These are phyloP conservation scores for Rana temporaria DNA, from an alignment of 2,113 vertebrate genomes.

Conservation along the genomic window DNA sequence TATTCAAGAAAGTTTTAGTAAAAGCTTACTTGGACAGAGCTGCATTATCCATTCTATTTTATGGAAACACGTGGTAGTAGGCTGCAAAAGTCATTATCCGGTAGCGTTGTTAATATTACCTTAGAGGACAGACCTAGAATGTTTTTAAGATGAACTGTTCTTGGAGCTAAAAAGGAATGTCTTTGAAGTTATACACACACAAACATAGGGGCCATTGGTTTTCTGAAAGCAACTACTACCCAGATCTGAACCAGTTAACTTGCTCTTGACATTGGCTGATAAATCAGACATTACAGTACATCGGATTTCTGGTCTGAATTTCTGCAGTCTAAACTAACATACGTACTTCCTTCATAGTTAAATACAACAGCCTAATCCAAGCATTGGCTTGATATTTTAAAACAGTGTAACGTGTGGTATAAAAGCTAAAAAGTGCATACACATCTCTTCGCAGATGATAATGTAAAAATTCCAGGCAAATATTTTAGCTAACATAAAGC, in stretches of 20 bases:
- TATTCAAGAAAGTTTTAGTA: too few species aligned
- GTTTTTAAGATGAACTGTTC: constrained; percentile 47
- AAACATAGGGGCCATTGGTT: constrained; percentile 16
- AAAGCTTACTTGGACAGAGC: not conserved
- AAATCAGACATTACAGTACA: constrained; percentile 1
- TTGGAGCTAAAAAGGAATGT: constrained; percentile 32
- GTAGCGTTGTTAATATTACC: constrained; percentile 46
- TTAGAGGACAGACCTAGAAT: constrained; percentile 39
- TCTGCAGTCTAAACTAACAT: not conserved
- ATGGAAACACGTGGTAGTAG: constrained; percentile 5
- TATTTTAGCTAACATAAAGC: too few species aligned
- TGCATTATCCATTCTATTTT: constrained; percentile 20
- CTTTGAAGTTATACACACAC: constrained; percentile 43
- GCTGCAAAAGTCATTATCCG: constrained; percentile 46
- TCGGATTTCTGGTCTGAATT: not conserved
- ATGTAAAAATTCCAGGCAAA: too few species aligned
- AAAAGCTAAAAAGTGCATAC: too few species aligned
- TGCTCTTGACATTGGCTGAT: constrained; percentile 39
- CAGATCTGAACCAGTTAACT: constrained; percentile 31
- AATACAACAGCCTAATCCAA: too few species aligned
- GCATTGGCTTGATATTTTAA: too few species aligned
- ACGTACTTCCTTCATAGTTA: not conserved
- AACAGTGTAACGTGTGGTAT: too few species aligned
- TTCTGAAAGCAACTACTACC: constrained; percentile 21
- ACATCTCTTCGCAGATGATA: too few species aligned